Evolutionary conservation across 2,797 vertebrate species (phyloP).

Genomic region (Picus viridis): DNA sequence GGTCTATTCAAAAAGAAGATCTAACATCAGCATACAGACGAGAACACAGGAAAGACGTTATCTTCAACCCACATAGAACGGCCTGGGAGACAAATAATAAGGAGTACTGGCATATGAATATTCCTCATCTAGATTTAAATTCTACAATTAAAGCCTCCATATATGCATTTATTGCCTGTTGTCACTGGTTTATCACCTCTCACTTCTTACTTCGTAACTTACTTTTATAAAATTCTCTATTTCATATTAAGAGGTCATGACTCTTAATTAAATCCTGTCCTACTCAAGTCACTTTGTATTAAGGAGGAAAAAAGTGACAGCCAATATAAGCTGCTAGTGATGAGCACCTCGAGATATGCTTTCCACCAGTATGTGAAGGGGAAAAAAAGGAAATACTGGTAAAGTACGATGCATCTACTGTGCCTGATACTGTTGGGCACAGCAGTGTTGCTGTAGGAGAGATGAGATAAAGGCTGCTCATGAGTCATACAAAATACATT

Average conservation of each 20-base stretch:
- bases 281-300: background rate
- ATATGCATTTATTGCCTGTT: background rate
- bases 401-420: background rate
- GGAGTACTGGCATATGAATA: background rate
- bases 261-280: background rate
- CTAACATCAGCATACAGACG: background rate
- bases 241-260: background rate
- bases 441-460: background rate
- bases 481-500: background rate
- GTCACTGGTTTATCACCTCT: background rate
- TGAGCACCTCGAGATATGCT: background rate
- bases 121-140: background rate
- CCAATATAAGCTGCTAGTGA: background rate
- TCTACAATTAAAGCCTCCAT: background rate
- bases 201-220: background rate
- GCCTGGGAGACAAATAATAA: background rate
- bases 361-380: background rate
- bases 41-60: background rate
- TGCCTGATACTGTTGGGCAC: accelerated
- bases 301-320: background rate
- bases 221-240: background rate
- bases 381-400: background rate
- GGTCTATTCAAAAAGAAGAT: background rate
- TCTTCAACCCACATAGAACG: background rate
- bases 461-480: background rate